These are phyloP conservation scores for Gallinago paraguaiae DNA, from an alignment of 2,113 vertebrate genomes.

Conservation along the genomic window DNA sequence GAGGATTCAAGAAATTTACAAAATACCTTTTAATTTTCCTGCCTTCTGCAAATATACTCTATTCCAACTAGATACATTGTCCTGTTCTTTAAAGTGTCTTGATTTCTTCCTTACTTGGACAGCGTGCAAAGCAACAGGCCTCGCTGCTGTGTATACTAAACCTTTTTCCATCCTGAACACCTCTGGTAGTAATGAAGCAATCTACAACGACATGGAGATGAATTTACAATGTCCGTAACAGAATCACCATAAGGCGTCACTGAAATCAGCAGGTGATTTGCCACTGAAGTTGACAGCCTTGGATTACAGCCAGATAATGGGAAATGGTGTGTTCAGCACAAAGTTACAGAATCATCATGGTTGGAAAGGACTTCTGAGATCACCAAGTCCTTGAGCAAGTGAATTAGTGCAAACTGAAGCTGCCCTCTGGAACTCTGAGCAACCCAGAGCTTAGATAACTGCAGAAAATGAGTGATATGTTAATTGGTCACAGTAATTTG, in stretches of 20 bases:
- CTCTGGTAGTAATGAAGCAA: background rate
- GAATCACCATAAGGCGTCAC: background rate
- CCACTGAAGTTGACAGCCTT: background rate
- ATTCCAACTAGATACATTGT: background rate
- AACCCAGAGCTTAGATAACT: background rate
- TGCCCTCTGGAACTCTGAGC: background rate
- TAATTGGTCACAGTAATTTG: background rate
- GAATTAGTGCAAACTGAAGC: background rate
- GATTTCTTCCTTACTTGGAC: background rate
- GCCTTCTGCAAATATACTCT: background rate
- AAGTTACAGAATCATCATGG: background rate
- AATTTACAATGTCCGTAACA: background rate
- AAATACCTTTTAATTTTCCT: background rate
- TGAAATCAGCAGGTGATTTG: background rate
- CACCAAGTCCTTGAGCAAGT: background rate
- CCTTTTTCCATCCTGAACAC: background rate
- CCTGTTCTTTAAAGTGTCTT: background rate
- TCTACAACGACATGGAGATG: fast-evolving
- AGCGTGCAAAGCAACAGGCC: background rate
- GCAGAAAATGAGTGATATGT: background rate
- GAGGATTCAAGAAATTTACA: background rate
- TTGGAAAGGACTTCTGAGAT: too few species aligned
- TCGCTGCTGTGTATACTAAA: background rate
- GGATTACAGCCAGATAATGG: background rate
- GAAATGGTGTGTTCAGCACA: background rate